These are phyloP conservation scores for Drosophila virilis DNA, from an alignment of 1,140 invertebrate species.

Conservation along the genomic window DNA sequence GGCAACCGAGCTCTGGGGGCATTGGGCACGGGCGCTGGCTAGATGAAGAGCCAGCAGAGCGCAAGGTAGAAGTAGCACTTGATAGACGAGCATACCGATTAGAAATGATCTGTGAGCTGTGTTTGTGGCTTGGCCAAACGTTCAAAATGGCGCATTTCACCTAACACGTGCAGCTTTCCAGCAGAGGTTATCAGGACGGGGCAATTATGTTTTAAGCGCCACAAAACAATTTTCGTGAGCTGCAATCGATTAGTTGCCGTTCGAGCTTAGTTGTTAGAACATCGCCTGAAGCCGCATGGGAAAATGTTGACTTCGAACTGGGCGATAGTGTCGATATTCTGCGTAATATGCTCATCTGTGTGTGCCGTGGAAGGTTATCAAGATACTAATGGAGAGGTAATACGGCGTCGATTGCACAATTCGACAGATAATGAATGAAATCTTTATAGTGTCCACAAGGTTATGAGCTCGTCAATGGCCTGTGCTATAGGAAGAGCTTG, in stretches of 20 bases:
- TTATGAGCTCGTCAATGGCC: constrained; percentile 22
- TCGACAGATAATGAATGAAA: background rate
- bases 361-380: constrained; percentile 9
- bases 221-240: background rate
- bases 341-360: constrained; percentile 1
- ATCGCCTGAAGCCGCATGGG: background rate
- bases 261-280: constrained; percentile 13
- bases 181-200: constrained; percentile 32
- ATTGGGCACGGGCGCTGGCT: constrained; percentile 6
- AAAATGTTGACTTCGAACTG: constrained; percentile 16
- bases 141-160: background rate
- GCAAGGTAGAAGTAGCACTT: constrained; percentile 37
- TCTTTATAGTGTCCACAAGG: constrained; percentile 42
- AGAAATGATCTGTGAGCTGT: constrained; percentile 39
- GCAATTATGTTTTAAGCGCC: constrained; percentile 23
- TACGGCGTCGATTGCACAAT: background rate
- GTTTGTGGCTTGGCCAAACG: background rate
- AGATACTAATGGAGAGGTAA: constrained; percentile 19
- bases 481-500: constrained; percentile 17
- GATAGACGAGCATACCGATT: constrained; percentile 56
- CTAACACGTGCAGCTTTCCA: background rate
- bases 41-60: constrained; percentile 34
- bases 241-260: constrained; percentile 5
- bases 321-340: constrained; percentile 7
- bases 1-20: constrained; percentile 6